phyloP scores from a whole-genome alignment of 2,797 vertebrate species.

The Channa striata region DNA sequence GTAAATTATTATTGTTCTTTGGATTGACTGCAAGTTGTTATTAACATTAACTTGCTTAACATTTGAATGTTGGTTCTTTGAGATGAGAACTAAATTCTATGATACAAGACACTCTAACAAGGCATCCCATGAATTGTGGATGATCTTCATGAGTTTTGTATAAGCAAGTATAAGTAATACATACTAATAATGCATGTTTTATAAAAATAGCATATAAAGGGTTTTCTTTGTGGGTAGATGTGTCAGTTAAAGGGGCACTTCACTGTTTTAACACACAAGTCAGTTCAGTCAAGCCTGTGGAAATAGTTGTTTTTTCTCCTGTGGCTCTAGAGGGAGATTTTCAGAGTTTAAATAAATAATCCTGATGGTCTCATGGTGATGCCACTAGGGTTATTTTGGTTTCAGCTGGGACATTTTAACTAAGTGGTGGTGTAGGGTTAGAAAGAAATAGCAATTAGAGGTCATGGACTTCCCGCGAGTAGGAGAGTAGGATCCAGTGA shows the following conservation, averaged over 20 bases:
- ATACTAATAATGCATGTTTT: not conserved
- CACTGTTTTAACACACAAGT: not conserved
- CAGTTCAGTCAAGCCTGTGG: not conserved
- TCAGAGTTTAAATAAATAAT: conserved; percentile 3
- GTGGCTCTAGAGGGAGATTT: not conserved
- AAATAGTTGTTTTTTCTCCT: not conserved
- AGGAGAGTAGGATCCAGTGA: not conserved
- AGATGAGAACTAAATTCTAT: conserved; percentile 14
- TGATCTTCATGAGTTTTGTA: not conserved
- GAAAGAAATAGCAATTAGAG: conserved; percentile 6
- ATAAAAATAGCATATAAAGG: not conserved
- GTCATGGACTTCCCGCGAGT: not conserved
- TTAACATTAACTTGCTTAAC: too few species aligned
- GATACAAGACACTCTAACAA: not conserved
- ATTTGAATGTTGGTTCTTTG: conserved; percentile 11
- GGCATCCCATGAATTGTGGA: too few species aligned
- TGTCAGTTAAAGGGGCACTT: not conserved
- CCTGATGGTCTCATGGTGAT: conserved; percentile 1
- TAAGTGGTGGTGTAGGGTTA: conserved; percentile 1
- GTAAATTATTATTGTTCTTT: conserved; percentile 29
- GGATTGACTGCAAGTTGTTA: conserved; percentile 3
- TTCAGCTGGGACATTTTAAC: conserved; percentile 10
- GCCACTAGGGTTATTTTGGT: conserved; percentile 4
- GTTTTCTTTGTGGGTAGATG: not conserved
- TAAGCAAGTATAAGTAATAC: not conserved